Evolutionary conservation across 2,888 invertebrate genomes (phyloP), one percentile per base, ranked within the genome.

Genomic region (Dorcus hopei): DNA sequence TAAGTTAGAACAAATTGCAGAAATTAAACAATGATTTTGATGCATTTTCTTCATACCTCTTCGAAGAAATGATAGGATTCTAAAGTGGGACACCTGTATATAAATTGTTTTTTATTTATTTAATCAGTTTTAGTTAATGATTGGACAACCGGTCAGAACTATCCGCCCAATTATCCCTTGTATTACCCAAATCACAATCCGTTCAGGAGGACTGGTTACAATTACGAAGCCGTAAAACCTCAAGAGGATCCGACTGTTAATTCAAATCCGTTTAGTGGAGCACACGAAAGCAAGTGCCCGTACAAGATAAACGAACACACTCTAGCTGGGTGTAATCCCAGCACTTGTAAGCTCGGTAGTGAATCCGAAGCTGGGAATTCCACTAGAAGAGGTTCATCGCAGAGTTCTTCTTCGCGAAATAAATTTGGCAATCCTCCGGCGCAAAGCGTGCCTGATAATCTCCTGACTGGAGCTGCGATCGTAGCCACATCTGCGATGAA

Each of bases 401-500:
- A 45, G 14, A 16, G 11, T 14, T 7, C 42, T 3, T 42, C 42
- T 14, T 42, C 49, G 16, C 47, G 47, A 6, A 14, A 11, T 16
- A 47, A 47, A n/a, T 47, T 47, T 9, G 19, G n/a, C 19, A 47
- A 9, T 49, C 14, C 39, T 9, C 49, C 48, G n/a, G 59, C 58
- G 14, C 53, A 53, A 53, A 77, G 77, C 55, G 64, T 79, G 49
- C 78, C 79, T 0, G 79, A 77, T 49, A 73, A 74, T 48, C 62
- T 81, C 54, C 74, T 81, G 3, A 72, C 72, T 52, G 79, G 79
- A 9, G 80, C 80, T 2, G 77, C 79, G 0, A 76, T 77, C 54
- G 77, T 77, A 3, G 80, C 80, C 3, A 76, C 79, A 2, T 73
- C 78, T 3, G 81, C 80, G 5, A 74, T 77, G 54, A 79, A 73